Evolutionary conservation across 2,113 vertebrate genomes (phyloP).

Genomic region (Acrocephalus arundinaceus): DNA sequence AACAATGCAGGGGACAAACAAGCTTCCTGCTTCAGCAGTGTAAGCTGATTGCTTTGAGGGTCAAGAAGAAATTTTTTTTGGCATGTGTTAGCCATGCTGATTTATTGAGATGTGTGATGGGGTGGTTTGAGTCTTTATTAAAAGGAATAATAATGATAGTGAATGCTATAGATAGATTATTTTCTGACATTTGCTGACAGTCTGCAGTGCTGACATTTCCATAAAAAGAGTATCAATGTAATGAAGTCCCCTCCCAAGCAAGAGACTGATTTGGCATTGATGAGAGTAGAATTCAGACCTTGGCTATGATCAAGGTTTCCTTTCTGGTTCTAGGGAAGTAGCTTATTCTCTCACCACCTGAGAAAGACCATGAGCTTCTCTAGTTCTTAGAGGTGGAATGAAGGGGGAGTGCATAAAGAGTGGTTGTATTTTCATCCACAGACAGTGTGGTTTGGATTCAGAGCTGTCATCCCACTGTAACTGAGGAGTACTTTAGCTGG

Average conservation of each 20-base stretch:
- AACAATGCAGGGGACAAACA: slow-evolving; percentile 41
- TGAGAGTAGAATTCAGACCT: background rate
- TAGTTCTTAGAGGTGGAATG: background rate
- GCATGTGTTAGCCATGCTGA: background rate
- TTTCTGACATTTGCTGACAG: background rate
- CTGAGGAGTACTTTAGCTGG: background rate
- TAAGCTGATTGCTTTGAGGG: slow-evolving; percentile 39
- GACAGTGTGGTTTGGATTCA: background rate
- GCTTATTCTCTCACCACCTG: background rate
- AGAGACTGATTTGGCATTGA: background rate
- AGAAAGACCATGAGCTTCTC: background rate
- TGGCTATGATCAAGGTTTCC: background rate
- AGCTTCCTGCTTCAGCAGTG: background rate
- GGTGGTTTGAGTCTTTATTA: background rate
- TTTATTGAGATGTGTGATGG: background rate
- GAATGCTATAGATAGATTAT: background rate
- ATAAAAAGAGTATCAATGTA: background rate
- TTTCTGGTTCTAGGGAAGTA: background rate
- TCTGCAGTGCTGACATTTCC: background rate
- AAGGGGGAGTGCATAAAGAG: background rate
- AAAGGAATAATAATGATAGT: background rate
- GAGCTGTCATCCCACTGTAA: background rate
- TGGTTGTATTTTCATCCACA: background rate
- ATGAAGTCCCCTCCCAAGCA: background rate
- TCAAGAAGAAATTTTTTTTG: background rate